Conservation (phyloP, 2,797 vertebrate genomes). For the Acanthiza pusilla region DNA sequence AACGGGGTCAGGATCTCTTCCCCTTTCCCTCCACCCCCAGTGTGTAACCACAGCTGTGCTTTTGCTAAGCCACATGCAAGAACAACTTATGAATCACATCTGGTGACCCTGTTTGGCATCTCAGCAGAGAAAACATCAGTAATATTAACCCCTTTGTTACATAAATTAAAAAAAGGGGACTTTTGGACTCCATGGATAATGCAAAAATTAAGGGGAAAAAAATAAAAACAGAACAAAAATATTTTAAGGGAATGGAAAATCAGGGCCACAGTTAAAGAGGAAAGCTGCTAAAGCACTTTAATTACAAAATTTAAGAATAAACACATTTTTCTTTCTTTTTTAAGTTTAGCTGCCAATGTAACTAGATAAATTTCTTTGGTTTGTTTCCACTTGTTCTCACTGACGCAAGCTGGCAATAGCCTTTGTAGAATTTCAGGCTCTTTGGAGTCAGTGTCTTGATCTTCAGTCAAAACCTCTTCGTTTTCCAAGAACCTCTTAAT, state of each 20-base stretch:
- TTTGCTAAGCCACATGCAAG: slow-evolving; percentile 64
- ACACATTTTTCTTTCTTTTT: slow-evolving; percentile 21
- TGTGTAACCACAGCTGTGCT: slow-evolving; percentile 66
- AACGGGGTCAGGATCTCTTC: slow-evolving; percentile 52
- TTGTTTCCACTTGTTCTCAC: slow-evolving; percentile 48
- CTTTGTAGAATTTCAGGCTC: slow-evolving; percentile 34
- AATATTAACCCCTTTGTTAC: slow-evolving; percentile 58
- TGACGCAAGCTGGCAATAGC: slow-evolving; percentile 37
- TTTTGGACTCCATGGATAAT: not conserved
- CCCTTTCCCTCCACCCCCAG: slow-evolving; percentile 53
- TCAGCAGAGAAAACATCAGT: slow-evolving; percentile 55
- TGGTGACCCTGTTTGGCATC: slow-evolving; percentile 63
- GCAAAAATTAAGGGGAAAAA: not conserved
- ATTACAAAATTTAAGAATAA: slow-evolving; percentile 8
- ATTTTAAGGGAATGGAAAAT: not conserved
- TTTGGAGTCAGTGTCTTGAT: slow-evolving; percentile 54
- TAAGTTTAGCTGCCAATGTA: slow-evolving; percentile 16
- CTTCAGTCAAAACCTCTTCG: slow-evolving; percentile 28
- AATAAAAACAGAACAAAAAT: not conserved
- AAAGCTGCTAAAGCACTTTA: not conserved
- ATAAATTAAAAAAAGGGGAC: slow-evolving; percentile 4
- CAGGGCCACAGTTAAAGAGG: not conserved
- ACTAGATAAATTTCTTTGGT: slow-evolving; percentile 48
- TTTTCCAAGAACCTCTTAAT: slow-evolving; percentile 62
- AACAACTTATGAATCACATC: slow-evolving; percentile 68